These are phyloP conservation scores for Hylomyscus alleni DNA, from an alignment of 2,797 vertebrate species.

Conservation along the genomic window DNA sequence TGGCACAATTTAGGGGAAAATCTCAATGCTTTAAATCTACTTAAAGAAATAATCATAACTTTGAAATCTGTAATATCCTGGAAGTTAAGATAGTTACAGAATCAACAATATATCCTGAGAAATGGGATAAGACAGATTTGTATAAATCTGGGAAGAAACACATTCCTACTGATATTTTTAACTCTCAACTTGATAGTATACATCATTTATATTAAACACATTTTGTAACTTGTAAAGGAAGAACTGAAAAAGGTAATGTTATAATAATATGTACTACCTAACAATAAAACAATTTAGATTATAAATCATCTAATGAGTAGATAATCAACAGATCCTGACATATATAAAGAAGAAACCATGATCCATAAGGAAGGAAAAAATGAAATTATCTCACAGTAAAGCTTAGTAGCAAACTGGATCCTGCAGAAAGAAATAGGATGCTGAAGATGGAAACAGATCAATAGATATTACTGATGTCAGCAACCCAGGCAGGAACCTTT, in stretches of 20 bases:
- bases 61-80: neutral
- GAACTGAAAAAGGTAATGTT: neutral
- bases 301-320: neutral
- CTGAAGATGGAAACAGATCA: neutral
- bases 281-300: neutral
- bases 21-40: neutral
- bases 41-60: neutral
- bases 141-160: neutral
- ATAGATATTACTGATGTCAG: neutral
- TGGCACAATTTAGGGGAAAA: neutral
- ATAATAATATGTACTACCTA: neutral
- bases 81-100: neutral
- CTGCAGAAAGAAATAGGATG: neutral
- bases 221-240: neutral
- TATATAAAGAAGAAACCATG: neutral
- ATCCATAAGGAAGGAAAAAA: neutral
- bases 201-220: neutral
- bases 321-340: conserved; percentile 5
- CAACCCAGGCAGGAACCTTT: neutral
- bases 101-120: neutral
- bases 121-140: neutral
- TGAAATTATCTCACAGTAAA: neutral
- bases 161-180: neutral
- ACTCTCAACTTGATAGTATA: neutral
- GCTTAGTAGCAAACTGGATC: neutral